Evolutionary conservation across 2,888 invertebrate genomes (phyloP).

Genomic region (Graphium colonna): DNA sequence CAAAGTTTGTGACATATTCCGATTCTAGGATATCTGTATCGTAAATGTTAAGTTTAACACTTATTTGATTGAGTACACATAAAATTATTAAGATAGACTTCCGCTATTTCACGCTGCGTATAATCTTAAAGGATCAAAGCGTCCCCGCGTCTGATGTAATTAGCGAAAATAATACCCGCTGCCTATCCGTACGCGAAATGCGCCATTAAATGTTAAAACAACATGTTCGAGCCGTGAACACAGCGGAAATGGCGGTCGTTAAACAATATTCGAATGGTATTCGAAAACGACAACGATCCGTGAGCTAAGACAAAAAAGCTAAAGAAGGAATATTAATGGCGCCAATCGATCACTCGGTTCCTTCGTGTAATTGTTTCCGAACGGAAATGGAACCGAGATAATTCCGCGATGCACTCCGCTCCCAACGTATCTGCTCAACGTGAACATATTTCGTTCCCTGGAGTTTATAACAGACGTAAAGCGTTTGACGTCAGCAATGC

Average conservation of each 20-base stretch:
- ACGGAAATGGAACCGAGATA: constrained; percentile 57
- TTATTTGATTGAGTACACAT: no score
- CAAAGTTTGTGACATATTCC: no score
- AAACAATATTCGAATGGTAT: constrained; percentile 41
- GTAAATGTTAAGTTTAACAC: no score
- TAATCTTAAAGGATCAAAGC: neutral
- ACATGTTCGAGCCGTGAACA: constrained; percentile 18
- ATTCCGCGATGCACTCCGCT: constrained; percentile 54
- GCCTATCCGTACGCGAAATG: constrained; percentile 5
- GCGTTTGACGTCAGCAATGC: constrained; percentile 48
- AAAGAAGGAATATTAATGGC: constrained; percentile 42
- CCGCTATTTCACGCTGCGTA: no score
- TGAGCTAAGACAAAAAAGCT: constrained; percentile 30
- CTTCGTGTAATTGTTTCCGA: constrained; percentile 49
- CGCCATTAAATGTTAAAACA: constrained; percentile 12
- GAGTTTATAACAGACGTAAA: constrained; percentile 43
- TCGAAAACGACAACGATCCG: constrained; percentile 43
- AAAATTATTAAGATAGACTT: no score
- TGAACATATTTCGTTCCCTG: constrained; percentile 35
- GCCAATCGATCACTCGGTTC: constrained; percentile 47
- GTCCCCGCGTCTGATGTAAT: neutral
- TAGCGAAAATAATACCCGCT: neutral
- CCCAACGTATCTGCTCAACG: constrained; percentile 39
- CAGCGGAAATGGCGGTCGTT: constrained; percentile 48
- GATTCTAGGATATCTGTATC: no score